phyloP scores from a whole-genome alignment of 2,888 invertebrate genomes.

The Mantis religiosa region DNA sequence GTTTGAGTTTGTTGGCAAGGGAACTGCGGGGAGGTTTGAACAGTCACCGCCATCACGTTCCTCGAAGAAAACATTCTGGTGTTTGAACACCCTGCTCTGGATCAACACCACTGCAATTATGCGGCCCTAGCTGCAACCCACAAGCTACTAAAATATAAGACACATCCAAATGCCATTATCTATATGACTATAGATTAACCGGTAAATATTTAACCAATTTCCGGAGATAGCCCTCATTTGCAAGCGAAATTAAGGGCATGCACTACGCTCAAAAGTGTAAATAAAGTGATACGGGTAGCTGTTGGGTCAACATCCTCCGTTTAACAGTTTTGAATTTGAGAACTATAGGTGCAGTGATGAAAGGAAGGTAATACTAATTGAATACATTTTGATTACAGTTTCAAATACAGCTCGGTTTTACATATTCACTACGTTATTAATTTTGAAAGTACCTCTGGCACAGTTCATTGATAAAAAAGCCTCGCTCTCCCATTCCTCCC shows the following conservation, averaged over 20 bases:
- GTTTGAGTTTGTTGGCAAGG: conserved; percentile 3
- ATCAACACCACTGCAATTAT: neutral
- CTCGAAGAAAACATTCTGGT: neutral
- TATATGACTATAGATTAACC: neutral
- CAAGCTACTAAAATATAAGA: neutral
- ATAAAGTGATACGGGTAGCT: neutral
- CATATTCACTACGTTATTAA: no score
- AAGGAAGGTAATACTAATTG: no score
- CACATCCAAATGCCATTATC: neutral
- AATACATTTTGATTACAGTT: no score
- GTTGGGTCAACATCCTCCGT: neutral
- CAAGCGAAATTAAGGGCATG: neutral
- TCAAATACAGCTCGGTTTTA: no score
- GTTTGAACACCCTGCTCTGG: conserved; percentile 10
- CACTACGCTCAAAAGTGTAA: neutral
- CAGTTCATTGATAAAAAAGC: no score
- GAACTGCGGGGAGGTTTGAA: neutral
- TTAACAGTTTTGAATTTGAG: no score
- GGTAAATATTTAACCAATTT: neutral
- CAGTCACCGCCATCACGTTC: neutral
- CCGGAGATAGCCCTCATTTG: neutral
- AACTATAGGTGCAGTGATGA: no score
- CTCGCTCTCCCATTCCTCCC: no score
- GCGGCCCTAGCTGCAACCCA: neutral
- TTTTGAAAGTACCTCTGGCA: no score